Evolutionary conservation across 2,113 vertebrate genomes (phyloP).

Genomic region (Pardalotus punctatus): DNA sequence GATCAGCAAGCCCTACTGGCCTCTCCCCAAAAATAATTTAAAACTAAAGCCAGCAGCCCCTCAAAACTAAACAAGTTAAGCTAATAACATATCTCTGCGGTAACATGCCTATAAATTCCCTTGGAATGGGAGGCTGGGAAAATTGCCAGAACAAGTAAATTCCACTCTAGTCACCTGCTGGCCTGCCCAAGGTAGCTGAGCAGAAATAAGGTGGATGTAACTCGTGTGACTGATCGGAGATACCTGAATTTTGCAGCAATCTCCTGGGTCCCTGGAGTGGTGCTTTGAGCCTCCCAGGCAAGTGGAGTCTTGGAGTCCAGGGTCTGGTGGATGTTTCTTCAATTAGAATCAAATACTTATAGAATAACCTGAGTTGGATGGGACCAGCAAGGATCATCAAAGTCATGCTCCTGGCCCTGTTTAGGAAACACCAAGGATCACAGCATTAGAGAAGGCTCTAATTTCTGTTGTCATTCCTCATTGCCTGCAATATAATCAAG

Average conservation of each 20-base stretch:
- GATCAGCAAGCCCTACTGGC: not conserved
- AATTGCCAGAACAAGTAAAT: constrained; percentile 28
- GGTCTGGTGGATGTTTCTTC: not conserved
- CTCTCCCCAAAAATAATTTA: not conserved
- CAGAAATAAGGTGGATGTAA: not conserved
- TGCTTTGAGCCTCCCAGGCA: not conserved
- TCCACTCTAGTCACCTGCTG: not conserved
- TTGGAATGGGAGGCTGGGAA: not conserved
- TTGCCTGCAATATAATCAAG: not conserved
- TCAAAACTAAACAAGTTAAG: not conserved
- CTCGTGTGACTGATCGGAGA: not conserved
- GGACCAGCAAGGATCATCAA: not conserved
- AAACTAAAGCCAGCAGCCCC: not conserved
- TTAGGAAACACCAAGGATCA: not conserved
- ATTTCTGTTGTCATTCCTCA: not conserved
- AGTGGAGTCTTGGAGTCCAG: not conserved
- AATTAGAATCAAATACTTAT: not conserved
- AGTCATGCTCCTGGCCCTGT: not conserved
- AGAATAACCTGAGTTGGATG: not conserved
- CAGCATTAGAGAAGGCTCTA: not conserved
- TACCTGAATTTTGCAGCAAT: not conserved
- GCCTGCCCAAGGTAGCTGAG: not conserved
- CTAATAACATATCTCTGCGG: not conserved
- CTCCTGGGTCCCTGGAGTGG: not conserved
- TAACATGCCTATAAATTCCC: not conserved